These are phyloP conservation scores for Steinernema khuongi DNA, from an alignment of 1,140 invertebrate genomes.

Conservation along the genomic window DNA sequence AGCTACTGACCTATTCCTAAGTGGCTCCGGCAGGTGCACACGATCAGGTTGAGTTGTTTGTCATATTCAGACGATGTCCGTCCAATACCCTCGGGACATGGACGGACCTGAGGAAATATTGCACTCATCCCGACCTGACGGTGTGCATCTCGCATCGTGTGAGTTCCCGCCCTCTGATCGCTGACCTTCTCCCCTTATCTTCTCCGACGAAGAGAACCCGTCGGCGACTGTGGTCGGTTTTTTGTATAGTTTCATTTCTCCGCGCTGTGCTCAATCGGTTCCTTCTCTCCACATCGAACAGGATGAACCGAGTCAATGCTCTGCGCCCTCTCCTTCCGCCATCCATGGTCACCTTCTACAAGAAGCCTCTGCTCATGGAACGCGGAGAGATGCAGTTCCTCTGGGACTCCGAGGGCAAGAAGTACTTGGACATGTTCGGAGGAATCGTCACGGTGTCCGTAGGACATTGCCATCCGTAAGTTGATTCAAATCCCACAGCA, in stretches of 20 bases:
- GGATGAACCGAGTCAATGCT: conserved; percentile 38
- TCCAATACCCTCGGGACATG: too few relatives aligned
- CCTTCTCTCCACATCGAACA: background rate
- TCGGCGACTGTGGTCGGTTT: background rate
- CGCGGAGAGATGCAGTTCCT: conserved; percentile 86
- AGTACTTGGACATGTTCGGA: conserved; percentile 82
- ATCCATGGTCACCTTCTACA: conserved; percentile 72
- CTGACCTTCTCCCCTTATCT: background rate
- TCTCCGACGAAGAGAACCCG: background rate
- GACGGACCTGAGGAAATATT: background rate
- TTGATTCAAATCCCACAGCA: conserved; percentile 63
- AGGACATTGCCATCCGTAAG: conserved; percentile 96
- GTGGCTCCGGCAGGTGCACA: too few relatives aligned
- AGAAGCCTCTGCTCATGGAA: conserved; percentile 74
- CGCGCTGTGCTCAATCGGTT: background rate
- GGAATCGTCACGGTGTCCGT: conserved; percentile 93
- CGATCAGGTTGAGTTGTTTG: too few relatives aligned
- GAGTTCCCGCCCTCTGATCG: background rate
- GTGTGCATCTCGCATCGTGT: too few relatives aligned
- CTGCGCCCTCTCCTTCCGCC: conserved; percentile 60
- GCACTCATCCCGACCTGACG: conserved; percentile 13
- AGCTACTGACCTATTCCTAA: too few relatives aligned
- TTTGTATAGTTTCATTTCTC: background rate
- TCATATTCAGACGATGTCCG: too few relatives aligned
- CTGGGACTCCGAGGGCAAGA: conserved; percentile 75